Base-by-base conservation (phyloP, 2,797 vertebrate genomes). In the Tragelaphus eurycerus region DNA sequence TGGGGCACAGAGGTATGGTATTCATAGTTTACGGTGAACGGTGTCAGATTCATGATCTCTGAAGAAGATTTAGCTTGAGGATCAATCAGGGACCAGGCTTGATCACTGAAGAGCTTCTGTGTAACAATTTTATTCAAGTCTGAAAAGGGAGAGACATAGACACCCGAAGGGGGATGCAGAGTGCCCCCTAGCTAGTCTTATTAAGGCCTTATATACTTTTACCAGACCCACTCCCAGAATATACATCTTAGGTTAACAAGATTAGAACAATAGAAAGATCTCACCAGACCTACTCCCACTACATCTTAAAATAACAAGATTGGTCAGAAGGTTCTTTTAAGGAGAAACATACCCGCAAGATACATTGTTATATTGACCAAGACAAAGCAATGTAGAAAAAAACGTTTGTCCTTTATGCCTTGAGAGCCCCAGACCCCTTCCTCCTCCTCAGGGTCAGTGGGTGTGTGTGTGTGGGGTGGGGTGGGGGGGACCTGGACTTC, bases 381-480 rank as follows among this genome's bases (percentile, higher is more conserved):
- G 31, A 64, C 15, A 64, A 64, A n/a, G 31, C 31, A 64, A 64
- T 9, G 60, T n/a, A 64, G 62, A n/a, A n/a, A 64, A n/a, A n/a
- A n/a, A 17, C 0, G 0, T 64, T n/a, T 64, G 62, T 64, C 31
- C 62, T 64, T 64, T 64, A n/a, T 29, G n/a, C 31, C 62, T 17
- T 17, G 62, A 64, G 15, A 17, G 62, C 31, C 15, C 7, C 31
- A n/a, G 15, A 64, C 3, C 62, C 31, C 31, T 64, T n/a, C 34
- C 31, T 67, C 31, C 31, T 10, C 31, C 16, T 67, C 0, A 0
- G 1, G 16, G 8, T 67, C 4, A 0, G 8, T n/a, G n/a, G 8
- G 31, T n/a, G 31, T 57, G 4, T 17, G 31, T 27, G 10, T 1
- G 62, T n/a, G n/a, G n/a, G n/a, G n/a, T n/a, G 0, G 1, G 29